phyloP scores from a whole-genome alignment of 2,888 invertebrate genomes.

The Panopea generosa region DNA sequence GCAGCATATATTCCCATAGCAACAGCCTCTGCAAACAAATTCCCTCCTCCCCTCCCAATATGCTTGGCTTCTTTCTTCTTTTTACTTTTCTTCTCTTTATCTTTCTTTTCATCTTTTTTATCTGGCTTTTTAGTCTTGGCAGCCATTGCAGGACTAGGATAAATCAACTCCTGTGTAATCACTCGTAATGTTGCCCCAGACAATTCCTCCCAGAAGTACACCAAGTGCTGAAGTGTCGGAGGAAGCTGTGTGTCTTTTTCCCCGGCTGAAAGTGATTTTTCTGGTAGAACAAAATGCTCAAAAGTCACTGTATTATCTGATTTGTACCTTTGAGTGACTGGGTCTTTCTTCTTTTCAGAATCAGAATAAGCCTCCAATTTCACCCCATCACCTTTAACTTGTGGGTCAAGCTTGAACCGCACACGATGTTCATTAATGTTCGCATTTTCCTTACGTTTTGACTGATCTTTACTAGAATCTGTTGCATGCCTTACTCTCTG shows the following conservation, averaged over 20 bases:
- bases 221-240: slow-evolving; percentile 94
- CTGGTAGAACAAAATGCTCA: slow-evolving; percentile 59
- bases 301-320: slow-evolving; percentile 71
- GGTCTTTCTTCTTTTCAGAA: slow-evolving; percentile 55
- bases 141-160: slow-evolving; percentile 87
- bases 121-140: slow-evolving; percentile 75
- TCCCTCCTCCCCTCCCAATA: slow-evolving; percentile 73
- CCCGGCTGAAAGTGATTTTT: slow-evolving; percentile 43
- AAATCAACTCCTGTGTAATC: slow-evolving; percentile 88
- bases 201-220: slow-evolving; percentile 95
- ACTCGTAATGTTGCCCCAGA: slow-evolving; percentile 87
- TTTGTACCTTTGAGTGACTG: slow-evolving; percentile 67
- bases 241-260: slow-evolving; percentile 87
- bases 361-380: slow-evolving; percentile 66
- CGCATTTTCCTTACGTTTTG: slow-evolving; percentile 69
- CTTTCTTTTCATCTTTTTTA: slow-evolving; percentile 81
- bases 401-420: slow-evolving; percentile 76
- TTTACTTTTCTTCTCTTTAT: slow-evolving; percentile 80
- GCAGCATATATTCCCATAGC: slow-evolving; percentile 66
- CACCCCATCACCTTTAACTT: slow-evolving; percentile 58
- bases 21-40: slow-evolving; percentile 78
- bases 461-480: slow-evolving; percentile 76
- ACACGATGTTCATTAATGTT: slow-evolving; percentile 80
- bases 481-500: slow-evolving; percentile 76
- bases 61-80: slow-evolving; percentile 88